Conservation (phyloP, 2,888 invertebrate species). For the Agrochola circellaris region DNA sequence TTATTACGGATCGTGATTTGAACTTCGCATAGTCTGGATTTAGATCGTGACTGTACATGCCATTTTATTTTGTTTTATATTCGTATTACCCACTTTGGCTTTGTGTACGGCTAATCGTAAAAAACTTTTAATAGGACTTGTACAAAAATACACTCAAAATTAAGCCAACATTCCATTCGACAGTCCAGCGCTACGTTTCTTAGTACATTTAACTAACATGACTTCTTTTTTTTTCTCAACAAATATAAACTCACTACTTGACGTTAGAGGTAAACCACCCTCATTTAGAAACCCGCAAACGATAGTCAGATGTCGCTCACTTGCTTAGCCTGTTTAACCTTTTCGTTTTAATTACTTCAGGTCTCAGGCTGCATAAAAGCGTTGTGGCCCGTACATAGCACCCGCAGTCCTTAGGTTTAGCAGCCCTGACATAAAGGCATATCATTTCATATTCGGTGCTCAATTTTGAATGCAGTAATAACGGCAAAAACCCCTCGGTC, state of each 20-base stretch:
- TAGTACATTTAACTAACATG: neutral
- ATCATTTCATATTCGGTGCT: conserved; percentile 61
- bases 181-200: neutral
- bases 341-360: conserved; percentile 36
- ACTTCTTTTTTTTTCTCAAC: neutral
- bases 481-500: conserved; percentile 44
- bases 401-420: conserved; percentile 13
- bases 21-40: conserved; percentile 21
- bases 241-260: neutral
- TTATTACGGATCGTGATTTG: conserved; percentile 44
- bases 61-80: conserved; percentile 14
- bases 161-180: neutral
- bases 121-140: neutral
- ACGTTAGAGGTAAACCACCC: neutral
- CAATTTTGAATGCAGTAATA: conserved; percentile 62
- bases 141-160: neutral
- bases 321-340: conserved; percentile 16
- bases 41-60: conserved; percentile 16
- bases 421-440: conserved; percentile 27
- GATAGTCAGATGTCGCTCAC: neutral
- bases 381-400: conserved; percentile 9
- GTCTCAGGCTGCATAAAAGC: conserved; percentile 11
- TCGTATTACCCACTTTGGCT: neutral
- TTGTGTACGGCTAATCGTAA: neutral
- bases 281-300: conserved; percentile 17